Percentiles rank a stretch among this genome's conserved stretches.
These are phyloP conservation scores for Drosophila histrio DNA, from an alignment of 2,888 invertebrate genomes.

Conservation along the genomic window DNA sequence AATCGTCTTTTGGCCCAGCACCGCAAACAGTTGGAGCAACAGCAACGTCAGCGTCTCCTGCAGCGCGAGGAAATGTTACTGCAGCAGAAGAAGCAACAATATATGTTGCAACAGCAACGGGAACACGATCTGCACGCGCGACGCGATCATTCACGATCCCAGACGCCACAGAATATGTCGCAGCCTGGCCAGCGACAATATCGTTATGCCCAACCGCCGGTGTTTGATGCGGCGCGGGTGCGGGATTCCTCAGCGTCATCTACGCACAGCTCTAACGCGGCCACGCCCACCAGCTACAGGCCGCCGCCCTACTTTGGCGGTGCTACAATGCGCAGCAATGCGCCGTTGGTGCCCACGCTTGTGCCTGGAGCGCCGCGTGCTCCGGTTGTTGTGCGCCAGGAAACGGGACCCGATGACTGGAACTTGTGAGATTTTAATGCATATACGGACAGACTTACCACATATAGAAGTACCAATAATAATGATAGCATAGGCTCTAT, in stretches of 20 bases:
- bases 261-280: slow-evolving; percentile 61
- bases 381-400: slow-evolving; percentile 58
- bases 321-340: slow-evolving; percentile 48
- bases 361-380: slow-evolving; percentile 68
- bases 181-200: slow-evolving; percentile 42
- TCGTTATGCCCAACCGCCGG: slow-evolving; percentile 79
- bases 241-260: slow-evolving; percentile 73
- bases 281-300: slow-evolving; percentile 53
- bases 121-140: slow-evolving; percentile 44
- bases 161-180: slow-evolving; percentile 55
- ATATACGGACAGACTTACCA: slow-evolving; percentile 31
- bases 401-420: slow-evolving; percentile 76
- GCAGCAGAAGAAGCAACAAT: slow-evolving; percentile 56
- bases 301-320: slow-evolving; percentile 63
- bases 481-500: slow-evolving; percentile 34
- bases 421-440: slow-evolving; percentile 73
- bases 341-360: slow-evolving; percentile 68
- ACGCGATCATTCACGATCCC: slow-evolving; percentile 64
- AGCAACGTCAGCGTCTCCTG: slow-evolving; percentile 52
- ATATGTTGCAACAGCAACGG: slow-evolving; percentile 48
- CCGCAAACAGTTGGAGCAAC: slow-evolving; percentile 60
- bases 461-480: slow-evolving; percentile 27
- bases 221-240: slow-evolving; percentile 62
- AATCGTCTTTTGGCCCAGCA: slow-evolving; percentile 66
- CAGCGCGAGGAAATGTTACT: slow-evolving; percentile 57